These are phyloP conservation scores for Hypothenemus hampei DNA, from an alignment of 1,140 invertebrate genomes.

Conservation along the genomic window DNA sequence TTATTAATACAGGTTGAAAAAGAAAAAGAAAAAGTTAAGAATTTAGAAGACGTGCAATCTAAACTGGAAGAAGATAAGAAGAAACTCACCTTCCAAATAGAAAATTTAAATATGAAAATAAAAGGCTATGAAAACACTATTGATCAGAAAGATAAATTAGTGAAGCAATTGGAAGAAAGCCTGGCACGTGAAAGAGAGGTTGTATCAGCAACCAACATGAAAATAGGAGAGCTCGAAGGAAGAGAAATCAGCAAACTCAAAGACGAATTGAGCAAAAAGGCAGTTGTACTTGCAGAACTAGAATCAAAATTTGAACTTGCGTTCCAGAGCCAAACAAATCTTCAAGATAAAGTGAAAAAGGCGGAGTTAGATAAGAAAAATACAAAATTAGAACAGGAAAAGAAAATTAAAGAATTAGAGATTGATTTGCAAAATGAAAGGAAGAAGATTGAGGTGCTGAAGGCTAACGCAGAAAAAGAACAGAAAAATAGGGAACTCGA, in stretches of 20 bases:
- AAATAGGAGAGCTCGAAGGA: constrained; percentile 24
- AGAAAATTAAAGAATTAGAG: constrained; percentile 57
- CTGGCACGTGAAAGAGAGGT: constrained; percentile 35
- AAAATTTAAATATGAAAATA: constrained; percentile 54
- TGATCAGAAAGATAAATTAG: constrained; percentile 53
- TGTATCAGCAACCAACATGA: constrained; percentile 27
- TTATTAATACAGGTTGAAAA: constrained; percentile 52
- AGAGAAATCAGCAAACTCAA: constrained; percentile 34
- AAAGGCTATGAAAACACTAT: constrained; percentile 53
- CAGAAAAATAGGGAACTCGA: constrained; percentile 62
- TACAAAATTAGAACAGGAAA: constrained; percentile 53
- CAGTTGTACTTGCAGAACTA: constrained; percentile 48
- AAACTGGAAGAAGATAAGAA: constrained; percentile 52
- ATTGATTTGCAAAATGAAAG: constrained; percentile 61
- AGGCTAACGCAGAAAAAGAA: constrained; percentile 56
- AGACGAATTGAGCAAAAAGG: constrained; percentile 49
- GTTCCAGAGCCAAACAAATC: constrained; percentile 54
- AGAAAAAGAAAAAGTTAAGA: constrained; percentile 53
- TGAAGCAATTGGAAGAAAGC: constrained; percentile 52
- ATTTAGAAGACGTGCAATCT: constrained; percentile 54
- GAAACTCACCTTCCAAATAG: constrained; percentile 33
- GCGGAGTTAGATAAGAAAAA: constrained; percentile 51
- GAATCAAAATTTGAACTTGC: constrained; percentile 62
- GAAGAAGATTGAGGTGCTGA: constrained; percentile 58
- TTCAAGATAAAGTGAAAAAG: constrained; percentile 51